phyloP scores from a whole-genome alignment of 2,797 vertebrate genomes.

The Myripristis murdjan region DNA sequence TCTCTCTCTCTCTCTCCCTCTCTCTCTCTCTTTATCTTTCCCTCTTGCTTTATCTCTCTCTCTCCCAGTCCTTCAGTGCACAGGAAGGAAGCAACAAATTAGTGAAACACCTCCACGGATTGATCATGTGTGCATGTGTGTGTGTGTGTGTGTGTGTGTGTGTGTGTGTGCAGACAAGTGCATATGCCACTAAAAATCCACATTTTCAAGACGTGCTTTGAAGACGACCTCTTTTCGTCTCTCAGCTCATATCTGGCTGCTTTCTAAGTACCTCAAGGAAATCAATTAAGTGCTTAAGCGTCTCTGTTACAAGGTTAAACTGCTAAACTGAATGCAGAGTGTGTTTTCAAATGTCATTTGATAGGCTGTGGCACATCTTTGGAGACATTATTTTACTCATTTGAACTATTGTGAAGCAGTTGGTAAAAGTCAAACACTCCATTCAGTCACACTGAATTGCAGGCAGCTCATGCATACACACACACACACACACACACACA shows the following conservation, averaged over 20 bases:
- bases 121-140: neutral
- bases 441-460: neutral
- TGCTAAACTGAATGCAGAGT: slow-evolving; percentile 5
- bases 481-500: neutral
- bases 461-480: slow-evolving; percentile 1
- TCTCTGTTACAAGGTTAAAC: slow-evolving; percentile 21
- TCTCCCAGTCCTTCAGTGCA: slow-evolving; percentile 16
- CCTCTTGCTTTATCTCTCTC: slow-evolving; percentile 8
- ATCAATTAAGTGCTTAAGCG: too few species aligned
- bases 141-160: neutral
- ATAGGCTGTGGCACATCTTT: neutral
- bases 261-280: neutral
- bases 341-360: slow-evolving; percentile 5
- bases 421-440: neutral
- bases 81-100: slow-evolving; percentile 62
- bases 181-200: too few species aligned
- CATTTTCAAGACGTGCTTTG: too few species aligned
- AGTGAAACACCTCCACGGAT: slow-evolving; percentile 28
- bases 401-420: neutral
- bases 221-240: too few species aligned
- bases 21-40: slow-evolving; percentile 2
- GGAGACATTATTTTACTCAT: neutral
- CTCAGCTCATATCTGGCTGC: too few species aligned
- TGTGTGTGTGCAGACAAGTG: too few species aligned
- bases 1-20: neutral